A percentile compares a stretch with the other conserved stretches of the same genome.
Evolutionary conservation across 2,797 vertebrate species (phyloP).

Genomic region (Dendrocincla fuliginosa): DNA sequence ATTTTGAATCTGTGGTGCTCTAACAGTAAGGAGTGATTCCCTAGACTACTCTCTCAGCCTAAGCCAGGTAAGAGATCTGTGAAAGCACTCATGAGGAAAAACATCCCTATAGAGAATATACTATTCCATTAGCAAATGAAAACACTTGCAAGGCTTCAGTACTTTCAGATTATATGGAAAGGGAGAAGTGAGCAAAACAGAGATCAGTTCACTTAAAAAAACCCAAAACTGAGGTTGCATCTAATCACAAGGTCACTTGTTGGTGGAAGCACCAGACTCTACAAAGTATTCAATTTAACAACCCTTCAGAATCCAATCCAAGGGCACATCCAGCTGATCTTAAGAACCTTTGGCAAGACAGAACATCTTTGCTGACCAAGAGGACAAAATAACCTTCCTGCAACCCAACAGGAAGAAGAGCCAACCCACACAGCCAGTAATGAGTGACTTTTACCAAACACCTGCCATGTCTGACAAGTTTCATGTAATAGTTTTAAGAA

Average conservation of each 20-base stretch:
- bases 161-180: neutral
- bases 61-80: neutral
- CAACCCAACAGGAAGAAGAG: neutral
- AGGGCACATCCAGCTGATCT: neutral
- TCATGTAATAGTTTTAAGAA: neutral
- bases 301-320: neutral
- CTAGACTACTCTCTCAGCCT: neutral
- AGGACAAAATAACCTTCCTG: neutral
- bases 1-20: neutral
- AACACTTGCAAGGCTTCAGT: neutral
- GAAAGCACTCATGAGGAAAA: neutral
- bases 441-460: neutral
- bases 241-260: neutral
- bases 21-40: neutral
- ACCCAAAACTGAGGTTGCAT: neutral
- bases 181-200: neutral
- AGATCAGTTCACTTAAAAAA: neutral
- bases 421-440: neutral
- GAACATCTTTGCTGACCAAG: neutral
- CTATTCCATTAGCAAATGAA: neutral
- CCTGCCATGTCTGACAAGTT: neutral
- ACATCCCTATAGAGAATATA: neutral
- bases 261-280: neutral
- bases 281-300: neutral
- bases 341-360: neutral